These are phyloP conservation scores for Caretta caretta DNA, from an alignment of 2,113 vertebrate species.

Conservation along the genomic window DNA sequence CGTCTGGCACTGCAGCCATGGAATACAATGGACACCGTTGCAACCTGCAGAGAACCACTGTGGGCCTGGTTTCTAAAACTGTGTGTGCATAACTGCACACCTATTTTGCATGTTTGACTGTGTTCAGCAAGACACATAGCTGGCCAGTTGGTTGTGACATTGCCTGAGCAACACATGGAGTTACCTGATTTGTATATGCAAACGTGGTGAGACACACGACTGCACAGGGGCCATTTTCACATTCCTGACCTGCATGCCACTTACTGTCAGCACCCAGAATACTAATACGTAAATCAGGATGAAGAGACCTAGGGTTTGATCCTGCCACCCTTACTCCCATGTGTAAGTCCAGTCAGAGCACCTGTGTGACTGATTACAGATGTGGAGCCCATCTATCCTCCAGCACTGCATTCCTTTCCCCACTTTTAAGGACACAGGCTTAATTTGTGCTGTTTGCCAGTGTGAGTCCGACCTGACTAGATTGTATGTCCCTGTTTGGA, in stretches of 20 bases:
- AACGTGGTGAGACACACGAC: fast-evolving
- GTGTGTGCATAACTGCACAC: background rate
- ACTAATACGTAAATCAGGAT: background rate
- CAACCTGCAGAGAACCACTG: background rate
- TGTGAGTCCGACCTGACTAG: conserved; percentile 8
- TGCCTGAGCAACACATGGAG: too few species aligned
- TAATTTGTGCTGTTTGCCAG: background rate
- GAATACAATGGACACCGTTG: background rate
- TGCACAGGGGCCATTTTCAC: background rate
- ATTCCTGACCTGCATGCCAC: background rate
- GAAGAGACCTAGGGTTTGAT: background rate
- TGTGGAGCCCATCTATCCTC: too few species aligned
- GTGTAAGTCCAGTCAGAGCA: background rate
- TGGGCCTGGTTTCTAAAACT: background rate
- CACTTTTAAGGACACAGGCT: fast-evolving
- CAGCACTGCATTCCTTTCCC: background rate
- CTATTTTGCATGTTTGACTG: background rate
- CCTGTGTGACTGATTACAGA: background rate
- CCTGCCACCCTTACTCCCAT: background rate
- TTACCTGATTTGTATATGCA: background rate
- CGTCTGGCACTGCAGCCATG: background rate
- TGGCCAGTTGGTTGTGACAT: background rate
- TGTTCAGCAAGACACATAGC: background rate
- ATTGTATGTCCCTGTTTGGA: background rate
- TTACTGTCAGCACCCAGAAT: background rate